Evolutionary conservation across 2,888 invertebrate species (phyloP), one percentile per base, ranked within the genome.

Genomic region (Diplazon laetatorius): DNA sequence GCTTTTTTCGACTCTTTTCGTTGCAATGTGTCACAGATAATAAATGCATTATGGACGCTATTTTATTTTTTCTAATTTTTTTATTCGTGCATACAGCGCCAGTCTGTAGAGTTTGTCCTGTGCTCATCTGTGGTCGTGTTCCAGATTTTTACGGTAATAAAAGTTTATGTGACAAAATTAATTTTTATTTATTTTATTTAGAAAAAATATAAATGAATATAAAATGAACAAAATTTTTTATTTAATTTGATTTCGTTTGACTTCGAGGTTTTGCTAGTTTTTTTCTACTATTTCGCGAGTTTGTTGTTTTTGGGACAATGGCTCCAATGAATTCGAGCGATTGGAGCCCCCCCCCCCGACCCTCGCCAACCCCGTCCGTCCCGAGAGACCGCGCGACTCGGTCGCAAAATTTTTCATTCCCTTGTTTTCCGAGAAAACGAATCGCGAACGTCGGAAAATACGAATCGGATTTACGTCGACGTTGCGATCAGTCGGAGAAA

Each of bases 401-500:
- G 12, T 39, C 16, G 39, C 37, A 10, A 10, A 10, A 39, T 35
- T 39, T 14, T 20, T 59, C 10, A 20, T 39, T n/a, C 35, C 30
- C 16, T 46, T 30, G 35, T 48, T 48, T 63, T 14, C 46, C 3
- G 18, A 18, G 48, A 30, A 63, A 63, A 48, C 63, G 35, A 63
- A 44, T 30, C 16, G 25, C 35, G 35, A 44, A n/a, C 16, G 35
- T 30, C n/a, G 8, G 12, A 44, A 63, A 48, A 35, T 35, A 63
- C 25, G 63, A 63, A 30, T 63, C 35, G n/a, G 5, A 14, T n/a
- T 8, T 2, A 48, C n/a, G 10, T 63, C 46, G 10, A 35, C n/a
- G 2, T 20, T 35, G 30, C 8, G 30, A 48, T 12, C 12, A 12
- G 44, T 12, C 14, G 18, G 12, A 62, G 25, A 42, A 25, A 12